Conservation (phyloP, 2,797 vertebrate genomes). For the Gambelia wislizenii region DNA sequence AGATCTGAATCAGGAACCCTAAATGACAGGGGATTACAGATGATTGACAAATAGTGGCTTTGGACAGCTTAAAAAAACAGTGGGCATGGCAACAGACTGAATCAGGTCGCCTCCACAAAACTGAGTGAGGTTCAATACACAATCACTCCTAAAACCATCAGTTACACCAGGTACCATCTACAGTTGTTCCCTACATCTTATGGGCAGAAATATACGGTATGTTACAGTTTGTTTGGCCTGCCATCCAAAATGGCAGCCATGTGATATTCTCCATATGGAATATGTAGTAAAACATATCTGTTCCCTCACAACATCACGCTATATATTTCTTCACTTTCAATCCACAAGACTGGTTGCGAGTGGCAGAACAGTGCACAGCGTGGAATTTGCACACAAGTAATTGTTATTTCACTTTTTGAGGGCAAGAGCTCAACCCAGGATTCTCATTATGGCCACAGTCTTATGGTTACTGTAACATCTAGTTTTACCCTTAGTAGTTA, state of each 20-base stretch:
- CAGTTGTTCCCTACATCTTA: not conserved
- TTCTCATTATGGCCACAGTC: not conserved
- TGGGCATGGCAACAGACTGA: no score
- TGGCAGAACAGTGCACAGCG: not conserved
- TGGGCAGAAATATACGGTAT: not conserved
- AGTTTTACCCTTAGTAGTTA: not conserved
- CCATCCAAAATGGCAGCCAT: not conserved
- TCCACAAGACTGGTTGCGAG: not conserved
- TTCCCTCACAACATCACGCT: not conserved
- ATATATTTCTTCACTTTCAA: not conserved
- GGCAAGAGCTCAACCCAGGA: not conserved
- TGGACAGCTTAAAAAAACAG: no score
- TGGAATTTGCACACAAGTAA: not conserved
- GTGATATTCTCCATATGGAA: not conserved
- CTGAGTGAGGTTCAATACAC: no score
- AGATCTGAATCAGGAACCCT: no score
- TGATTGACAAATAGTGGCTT: no score
- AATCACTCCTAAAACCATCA: no score
- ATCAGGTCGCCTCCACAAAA: no score
- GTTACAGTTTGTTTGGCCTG: not conserved
- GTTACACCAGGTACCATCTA: no score
- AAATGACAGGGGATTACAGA: no score
- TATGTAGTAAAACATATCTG: not conserved
- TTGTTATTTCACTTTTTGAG: not conserved
- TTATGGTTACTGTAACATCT: not conserved